A percentile compares a stretch with the other conserved stretches of the same genome.
phyloP scores from a whole-genome alignment of 2,888 invertebrate genomes.

The Rosalia funebris region DNA sequence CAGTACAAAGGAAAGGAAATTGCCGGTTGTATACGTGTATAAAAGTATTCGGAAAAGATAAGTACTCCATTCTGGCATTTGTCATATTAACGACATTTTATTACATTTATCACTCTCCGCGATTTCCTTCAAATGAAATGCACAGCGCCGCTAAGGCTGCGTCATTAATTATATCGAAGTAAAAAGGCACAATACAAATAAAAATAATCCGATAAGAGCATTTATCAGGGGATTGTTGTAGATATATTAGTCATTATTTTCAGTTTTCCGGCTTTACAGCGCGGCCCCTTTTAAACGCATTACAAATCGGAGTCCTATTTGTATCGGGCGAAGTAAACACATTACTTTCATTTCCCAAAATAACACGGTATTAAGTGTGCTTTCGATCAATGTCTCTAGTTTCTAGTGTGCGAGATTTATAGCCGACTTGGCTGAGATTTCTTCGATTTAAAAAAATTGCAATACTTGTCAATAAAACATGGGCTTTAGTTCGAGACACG shows the following conservation, averaged over 20 bases:
- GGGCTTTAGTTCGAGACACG: background rate
- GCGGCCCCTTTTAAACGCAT: constrained; percentile 8
- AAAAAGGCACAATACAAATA: background rate
- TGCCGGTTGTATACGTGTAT: no score
- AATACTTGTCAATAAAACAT: background rate
- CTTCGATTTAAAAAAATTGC: background rate
- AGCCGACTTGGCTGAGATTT: background rate
- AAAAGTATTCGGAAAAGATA: no score
- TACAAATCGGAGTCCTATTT: constrained; percentile 25
- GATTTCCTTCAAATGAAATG: no score
- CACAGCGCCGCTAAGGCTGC: no score
- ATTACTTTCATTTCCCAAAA: constrained; percentile 28
- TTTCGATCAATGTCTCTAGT: constrained; percentile 20
- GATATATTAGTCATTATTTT: constrained; percentile 17
- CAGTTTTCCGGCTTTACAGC: constrained; percentile 7
- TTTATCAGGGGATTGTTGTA: constrained; percentile 1
- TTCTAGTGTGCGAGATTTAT: constrained; percentile 18
- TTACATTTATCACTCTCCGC: no score
- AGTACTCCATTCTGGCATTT: no score
- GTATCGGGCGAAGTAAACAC: constrained; percentile 30
- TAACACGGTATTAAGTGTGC: constrained; percentile 19
- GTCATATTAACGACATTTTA: no score
- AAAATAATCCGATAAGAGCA: constrained; percentile 9
- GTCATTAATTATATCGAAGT: background rate
- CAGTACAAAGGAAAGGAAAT: no score